Percentiles rank a stretch among this genome's conserved stretches.
Evolutionary conservation across 2,113 vertebrate genomes (phyloP).

Genomic region (Esox niger): DNA sequence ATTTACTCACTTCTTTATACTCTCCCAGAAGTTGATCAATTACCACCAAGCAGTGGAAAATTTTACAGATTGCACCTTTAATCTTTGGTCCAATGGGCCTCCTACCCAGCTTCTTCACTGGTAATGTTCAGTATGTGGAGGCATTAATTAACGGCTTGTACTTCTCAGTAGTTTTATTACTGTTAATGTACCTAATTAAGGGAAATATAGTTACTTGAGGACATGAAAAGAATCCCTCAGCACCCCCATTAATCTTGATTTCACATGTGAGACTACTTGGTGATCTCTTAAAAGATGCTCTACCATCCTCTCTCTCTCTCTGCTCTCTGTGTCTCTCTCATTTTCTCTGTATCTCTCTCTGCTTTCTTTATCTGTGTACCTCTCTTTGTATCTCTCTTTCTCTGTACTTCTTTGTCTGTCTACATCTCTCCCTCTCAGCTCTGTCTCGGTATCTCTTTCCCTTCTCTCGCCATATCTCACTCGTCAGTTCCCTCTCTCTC

Average conservation of each 20-base stretch:
- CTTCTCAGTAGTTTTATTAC: conserved; percentile 79
- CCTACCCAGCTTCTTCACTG: conserved; percentile 62
- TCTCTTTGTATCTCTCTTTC: neutral
- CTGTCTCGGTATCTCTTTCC: neutral
- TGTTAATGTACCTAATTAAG: conserved; percentile 80
- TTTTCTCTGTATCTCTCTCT: neutral
- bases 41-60: conserved; percentile 56
- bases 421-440: too few species aligned
- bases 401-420: neutral
- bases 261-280: conserved; percentile 69
- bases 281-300: conserved; percentile 54
- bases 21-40: conserved; percentile 48
- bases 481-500: neutral
- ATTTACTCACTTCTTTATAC: conserved; percentile 21
- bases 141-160: conserved; percentile 77
- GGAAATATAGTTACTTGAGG: conserved; percentile 73
- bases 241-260: conserved; percentile 76
- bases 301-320: conserved; percentile 7
- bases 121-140: conserved; percentile 68
- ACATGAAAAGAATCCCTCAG: conserved; percentile 73
- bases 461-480: neutral
- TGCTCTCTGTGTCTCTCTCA: too few species aligned
- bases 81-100: conserved; percentile 72
- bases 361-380: neutral
- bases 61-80: conserved; percentile 63